Conservation (phyloP, 1,140 invertebrate species). For the Agrypnia vestita region DNA sequence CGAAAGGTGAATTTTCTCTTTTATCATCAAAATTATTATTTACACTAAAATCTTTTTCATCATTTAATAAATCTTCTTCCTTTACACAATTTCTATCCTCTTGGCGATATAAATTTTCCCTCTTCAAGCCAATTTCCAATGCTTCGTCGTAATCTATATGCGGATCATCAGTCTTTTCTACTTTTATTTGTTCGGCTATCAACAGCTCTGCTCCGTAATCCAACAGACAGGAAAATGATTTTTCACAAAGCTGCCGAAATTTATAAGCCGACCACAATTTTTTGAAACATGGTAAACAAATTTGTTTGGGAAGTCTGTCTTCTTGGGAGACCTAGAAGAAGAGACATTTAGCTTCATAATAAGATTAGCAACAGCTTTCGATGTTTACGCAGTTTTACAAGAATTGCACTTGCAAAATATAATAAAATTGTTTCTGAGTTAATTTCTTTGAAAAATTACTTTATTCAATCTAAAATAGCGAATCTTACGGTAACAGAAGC, state of each 20-base stretch:
- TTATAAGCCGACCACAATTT: slow-evolving; percentile 62
- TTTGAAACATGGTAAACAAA: slow-evolving; percentile 62
- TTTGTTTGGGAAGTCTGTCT: slow-evolving; percentile 60
- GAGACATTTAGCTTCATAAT: no score
- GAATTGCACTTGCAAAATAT: no score
- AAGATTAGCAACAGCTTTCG: no score
- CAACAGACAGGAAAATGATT: slow-evolving; percentile 49
- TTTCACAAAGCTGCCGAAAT: slow-evolving; percentile 61
- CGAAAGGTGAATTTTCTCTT: not conserved
- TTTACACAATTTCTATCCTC: not conserved
- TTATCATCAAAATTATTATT: slow-evolving; percentile 21
- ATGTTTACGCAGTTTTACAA: no score
- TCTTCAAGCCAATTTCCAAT: not conserved
- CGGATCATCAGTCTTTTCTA: slow-evolving; percentile 47
- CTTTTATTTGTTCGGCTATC: slow-evolving; percentile 47
- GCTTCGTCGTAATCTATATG: not conserved
- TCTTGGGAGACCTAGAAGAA: slow-evolving; percentile 58
- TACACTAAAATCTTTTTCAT: not conserved
- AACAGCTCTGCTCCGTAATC: slow-evolving; percentile 44
- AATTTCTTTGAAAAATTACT: no score
- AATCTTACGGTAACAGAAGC: slow-evolving; percentile 47
- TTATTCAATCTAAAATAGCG: not conserved
- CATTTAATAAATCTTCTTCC: not conserved
- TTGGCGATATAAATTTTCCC: not conserved
- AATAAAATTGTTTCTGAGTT: no score